These are phyloP conservation scores for Nephrocerus scutellatus DNA, from an alignment of 2,888 invertebrate genomes.

Conservation along the genomic window DNA sequence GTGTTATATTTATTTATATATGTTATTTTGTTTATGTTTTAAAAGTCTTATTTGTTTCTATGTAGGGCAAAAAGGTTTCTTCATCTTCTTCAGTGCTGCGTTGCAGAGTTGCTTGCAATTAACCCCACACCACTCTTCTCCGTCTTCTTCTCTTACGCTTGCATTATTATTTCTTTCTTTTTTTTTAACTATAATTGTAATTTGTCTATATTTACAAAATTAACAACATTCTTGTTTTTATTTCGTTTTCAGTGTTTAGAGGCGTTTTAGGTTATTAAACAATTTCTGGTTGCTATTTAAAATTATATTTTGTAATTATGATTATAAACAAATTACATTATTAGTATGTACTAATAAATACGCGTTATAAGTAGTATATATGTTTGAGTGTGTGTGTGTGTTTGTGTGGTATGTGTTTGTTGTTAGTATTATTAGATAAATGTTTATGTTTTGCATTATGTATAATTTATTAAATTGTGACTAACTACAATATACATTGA, in stretches of 20 bases:
- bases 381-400: slow-evolving; percentile 1
- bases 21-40: slow-evolving; percentile 20
- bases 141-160: too few species aligned
- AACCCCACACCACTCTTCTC: too few species aligned
- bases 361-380: too few species aligned
- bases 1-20: slow-evolving; percentile 10
- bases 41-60: slow-evolving; percentile 43
- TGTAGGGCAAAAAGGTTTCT: slow-evolving; percentile 41
- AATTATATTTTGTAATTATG: slow-evolving; percentile 3
- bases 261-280: slow-evolving; percentile 19
- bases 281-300: not conserved
- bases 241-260: slow-evolving; percentile 10
- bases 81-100: too few species aligned
- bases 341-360: too few species aligned
- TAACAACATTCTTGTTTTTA: slow-evolving; percentile 22
- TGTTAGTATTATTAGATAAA: slow-evolving; percentile 1
- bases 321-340: too few species aligned
- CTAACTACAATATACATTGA: slow-evolving; percentile 23
- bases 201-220: slow-evolving; percentile 10
- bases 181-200: slow-evolving; percentile 3
- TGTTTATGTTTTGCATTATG: slow-evolving; percentile 11
- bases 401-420: slow-evolving; percentile 12
- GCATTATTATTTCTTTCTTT: slow-evolving; percentile 1
- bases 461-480: slow-evolving; percentile 26
- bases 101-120: too few species aligned